phyloP scores from a whole-genome alignment of 2,797 vertebrate genomes.

The Otolemur crassicaudatus region DNA sequence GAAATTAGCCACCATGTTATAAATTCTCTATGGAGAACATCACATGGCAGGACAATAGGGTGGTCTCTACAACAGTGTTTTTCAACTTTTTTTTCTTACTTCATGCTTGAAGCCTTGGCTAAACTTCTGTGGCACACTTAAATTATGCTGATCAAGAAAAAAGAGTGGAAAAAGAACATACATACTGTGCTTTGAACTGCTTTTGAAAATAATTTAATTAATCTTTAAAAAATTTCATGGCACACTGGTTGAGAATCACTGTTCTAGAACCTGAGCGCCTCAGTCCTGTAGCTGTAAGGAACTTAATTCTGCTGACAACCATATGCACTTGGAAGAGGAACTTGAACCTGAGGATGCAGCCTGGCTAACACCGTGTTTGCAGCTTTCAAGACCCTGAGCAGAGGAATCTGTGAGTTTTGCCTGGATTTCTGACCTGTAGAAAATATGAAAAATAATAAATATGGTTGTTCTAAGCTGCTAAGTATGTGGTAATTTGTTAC shows the following conservation, averaged over 20 bases:
- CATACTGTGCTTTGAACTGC: too few species aligned
- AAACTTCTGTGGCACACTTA: too few species aligned
- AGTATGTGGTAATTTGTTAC: constrained; percentile 24
- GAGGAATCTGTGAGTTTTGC: not conserved
- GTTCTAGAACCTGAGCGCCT: not conserved
- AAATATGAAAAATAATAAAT: not conserved
- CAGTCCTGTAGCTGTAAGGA: not conserved
- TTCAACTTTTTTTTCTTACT: too few species aligned
- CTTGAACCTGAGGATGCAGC: not conserved
- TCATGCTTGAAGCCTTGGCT: too few species aligned
- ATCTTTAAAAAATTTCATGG: too few species aligned
- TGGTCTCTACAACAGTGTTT: not conserved
- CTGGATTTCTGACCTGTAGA: not conserved
- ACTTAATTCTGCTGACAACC: not conserved
- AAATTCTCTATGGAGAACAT: not conserved
- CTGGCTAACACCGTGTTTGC: not conserved
- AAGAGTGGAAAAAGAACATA: too few species aligned
- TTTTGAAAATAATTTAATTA: too few species aligned
- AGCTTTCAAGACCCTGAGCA: not conserved
- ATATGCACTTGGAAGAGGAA: not conserved
- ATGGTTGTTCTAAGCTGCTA: constrained; percentile 39
- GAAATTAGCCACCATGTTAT: not conserved
- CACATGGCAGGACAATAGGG: constrained; percentile 12
- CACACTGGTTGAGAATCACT: too few species aligned
- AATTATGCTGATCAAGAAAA: too few species aligned